Conservation (phyloP, 2,888 invertebrate species). For the Lepidochitona cinerea region DNA sequence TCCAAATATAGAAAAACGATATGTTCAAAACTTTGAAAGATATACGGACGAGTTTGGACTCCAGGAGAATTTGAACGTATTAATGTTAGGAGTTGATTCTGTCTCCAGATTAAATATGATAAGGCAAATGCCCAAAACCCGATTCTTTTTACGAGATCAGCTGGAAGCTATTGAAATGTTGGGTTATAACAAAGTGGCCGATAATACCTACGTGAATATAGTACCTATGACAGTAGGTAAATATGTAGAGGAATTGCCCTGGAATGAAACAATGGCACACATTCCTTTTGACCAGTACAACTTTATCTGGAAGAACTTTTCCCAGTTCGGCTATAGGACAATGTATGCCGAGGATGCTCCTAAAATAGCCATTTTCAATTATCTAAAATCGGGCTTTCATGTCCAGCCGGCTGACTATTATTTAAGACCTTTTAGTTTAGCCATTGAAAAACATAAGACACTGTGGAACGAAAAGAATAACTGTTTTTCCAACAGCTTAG, state of each 20-base stretch:
- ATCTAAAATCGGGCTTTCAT: slow-evolving; percentile 81
- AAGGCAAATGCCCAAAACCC: slow-evolving; percentile 83
- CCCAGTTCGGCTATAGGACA: slow-evolving; percentile 81
- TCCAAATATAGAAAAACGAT: slow-evolving; percentile 23
- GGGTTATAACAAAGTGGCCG: slow-evolving; percentile 94
- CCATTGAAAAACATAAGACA: slow-evolving; percentile 67
- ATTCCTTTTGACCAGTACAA: slow-evolving; percentile 79
- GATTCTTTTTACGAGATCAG: slow-evolving; percentile 75
- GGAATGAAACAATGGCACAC: slow-evolving; percentile 69
- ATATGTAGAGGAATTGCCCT: slow-evolving; percentile 45
- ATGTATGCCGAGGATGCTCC: slow-evolving; percentile 87
- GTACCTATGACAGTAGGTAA: slow-evolving; percentile 83
- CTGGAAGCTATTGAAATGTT: slow-evolving; percentile 82
- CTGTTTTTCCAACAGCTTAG: slow-evolving; percentile 80
- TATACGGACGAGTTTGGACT: slow-evolving; percentile 13
- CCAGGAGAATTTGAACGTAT: slow-evolving; percentile 76
- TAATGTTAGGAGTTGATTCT: slow-evolving; percentile 88
- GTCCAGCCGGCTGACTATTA: slow-evolving; percentile 88
- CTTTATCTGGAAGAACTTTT: slow-evolving; percentile 87
- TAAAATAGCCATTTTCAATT: slow-evolving; percentile 85
- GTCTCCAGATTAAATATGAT: slow-evolving; percentile 88
- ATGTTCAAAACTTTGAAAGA: slow-evolving; percentile 73
- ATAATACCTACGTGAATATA: slow-evolving; percentile 94
- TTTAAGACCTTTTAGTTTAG: slow-evolving; percentile 81
- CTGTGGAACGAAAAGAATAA: slow-evolving; percentile 34